phyloP scores from a whole-genome alignment of 2,888 invertebrate species.

The Halictus quadricinctus region DNA sequence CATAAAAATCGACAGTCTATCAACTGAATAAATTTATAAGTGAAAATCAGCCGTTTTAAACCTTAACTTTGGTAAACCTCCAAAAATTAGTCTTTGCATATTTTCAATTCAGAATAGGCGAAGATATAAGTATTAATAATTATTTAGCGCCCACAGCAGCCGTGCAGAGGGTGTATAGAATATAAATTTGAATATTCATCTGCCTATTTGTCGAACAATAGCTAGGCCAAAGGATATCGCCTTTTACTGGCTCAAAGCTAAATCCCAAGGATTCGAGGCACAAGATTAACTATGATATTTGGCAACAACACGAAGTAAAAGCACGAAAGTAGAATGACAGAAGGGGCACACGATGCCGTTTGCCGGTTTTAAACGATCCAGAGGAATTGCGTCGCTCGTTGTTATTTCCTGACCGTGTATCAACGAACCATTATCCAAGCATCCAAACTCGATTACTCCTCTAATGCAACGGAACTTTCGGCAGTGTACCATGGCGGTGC shows the following conservation, averaged over 20 bases:
- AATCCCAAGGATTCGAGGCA: neutral
- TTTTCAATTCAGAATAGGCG: too few species aligned
- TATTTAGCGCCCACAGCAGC: neutral
- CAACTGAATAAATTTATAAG: too few species aligned
- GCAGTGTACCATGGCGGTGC: constrained; percentile 15
- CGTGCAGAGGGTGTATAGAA: neutral
- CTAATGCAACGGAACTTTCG: constrained; percentile 44
- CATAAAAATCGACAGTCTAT: too few species aligned
- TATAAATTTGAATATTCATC: neutral
- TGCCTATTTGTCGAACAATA: neutral
- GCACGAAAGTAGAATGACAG: neutral
- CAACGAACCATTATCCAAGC: constrained; percentile 27
- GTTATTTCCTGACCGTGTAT: constrained; percentile 54
- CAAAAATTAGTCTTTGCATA: too few species aligned
- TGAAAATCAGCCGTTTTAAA: too few species aligned
- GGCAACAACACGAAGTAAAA: neutral
- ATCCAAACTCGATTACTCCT: neutral
- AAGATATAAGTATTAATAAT: neutral
- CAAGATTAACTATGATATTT: neutral
- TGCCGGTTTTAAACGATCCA: constrained; percentile 37
- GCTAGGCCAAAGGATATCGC: neutral
- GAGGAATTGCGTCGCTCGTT: constrained; percentile 56
- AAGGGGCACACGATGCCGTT: constrained; percentile 8
- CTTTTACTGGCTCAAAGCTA: neutral
- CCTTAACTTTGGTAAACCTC: too few species aligned